Percentiles rank a stretch among this genome's conserved stretches.
phyloP scores from a whole-genome alignment of 2,888 invertebrate genomes.

The Lasioglossum vierecki region DNA sequence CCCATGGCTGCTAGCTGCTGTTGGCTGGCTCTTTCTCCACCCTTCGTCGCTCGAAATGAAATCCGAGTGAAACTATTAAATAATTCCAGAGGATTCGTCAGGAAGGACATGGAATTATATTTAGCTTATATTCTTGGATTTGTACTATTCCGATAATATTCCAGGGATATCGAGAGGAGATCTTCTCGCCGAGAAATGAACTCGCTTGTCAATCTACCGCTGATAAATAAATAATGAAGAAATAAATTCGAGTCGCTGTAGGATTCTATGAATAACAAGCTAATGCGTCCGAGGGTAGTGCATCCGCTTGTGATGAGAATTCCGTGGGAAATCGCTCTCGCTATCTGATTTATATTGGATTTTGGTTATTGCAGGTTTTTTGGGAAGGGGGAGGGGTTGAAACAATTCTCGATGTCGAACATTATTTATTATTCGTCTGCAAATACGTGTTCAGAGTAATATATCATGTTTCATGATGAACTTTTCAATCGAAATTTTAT shows the following conservation, averaged over 20 bases:
- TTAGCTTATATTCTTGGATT: neutral
- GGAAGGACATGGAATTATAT: neutral
- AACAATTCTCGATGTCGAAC: neutral
- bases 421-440: neutral
- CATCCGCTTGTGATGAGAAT: neutral
- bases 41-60: slow-evolving; percentile 3
- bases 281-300: neutral
- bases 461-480: neutral
- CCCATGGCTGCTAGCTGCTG: neutral
- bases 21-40: neutral
- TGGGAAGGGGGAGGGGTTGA: neutral
- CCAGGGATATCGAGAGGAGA: neutral
- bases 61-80: neutral
- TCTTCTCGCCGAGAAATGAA: neutral
- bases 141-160: neutral
- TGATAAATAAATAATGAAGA: neutral
- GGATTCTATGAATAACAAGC: neutral
- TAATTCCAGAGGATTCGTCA: neutral
- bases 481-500: neutral
- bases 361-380: neutral
- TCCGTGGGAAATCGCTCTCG: neutral
- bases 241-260: neutral
- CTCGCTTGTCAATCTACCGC: neutral
- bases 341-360: neutral
- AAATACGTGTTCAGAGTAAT: neutral